phyloP scores from a whole-genome alignment of 1,140 invertebrate genomes.

The Eurosta solidaginis region DNA sequence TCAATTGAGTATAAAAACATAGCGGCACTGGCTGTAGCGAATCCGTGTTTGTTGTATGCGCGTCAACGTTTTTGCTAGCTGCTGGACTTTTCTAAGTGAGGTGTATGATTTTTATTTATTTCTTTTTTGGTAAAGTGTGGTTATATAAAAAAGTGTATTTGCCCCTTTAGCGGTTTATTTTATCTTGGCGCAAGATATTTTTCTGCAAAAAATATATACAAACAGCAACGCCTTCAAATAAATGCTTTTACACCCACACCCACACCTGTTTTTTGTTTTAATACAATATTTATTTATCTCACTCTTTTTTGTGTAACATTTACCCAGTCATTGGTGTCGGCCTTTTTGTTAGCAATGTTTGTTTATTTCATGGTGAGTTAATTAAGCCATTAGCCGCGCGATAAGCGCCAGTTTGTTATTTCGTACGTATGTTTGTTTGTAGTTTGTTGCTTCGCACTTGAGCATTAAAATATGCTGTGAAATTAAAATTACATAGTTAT shows the following conservation, averaged over 20 bases:
- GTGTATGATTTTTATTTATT: neutral
- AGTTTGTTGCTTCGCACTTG: neutral
- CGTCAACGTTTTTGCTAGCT: neutral
- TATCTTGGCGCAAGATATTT: neutral
- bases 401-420: neutral
- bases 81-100: neutral
- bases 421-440: neutral
- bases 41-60: neutral
- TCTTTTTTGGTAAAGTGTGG: neutral
- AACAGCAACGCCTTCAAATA: neutral
- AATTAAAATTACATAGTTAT: neutral
- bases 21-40: neutral
- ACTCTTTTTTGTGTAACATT: neutral
- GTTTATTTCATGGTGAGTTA: conserved; percentile 14
- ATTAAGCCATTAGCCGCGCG: conserved; percentile 18
- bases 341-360: neutral
- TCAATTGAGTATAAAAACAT: no score
- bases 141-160: neutral
- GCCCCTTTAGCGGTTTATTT: neutral
- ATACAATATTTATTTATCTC: neutral
- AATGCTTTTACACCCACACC: neutral
- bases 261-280: neutral
- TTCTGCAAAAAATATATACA: neutral
- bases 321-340: neutral
- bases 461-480: neutral